Conservation (phyloP, 2,113 vertebrate species). For the Xenotilapia longispinis region DNA sequence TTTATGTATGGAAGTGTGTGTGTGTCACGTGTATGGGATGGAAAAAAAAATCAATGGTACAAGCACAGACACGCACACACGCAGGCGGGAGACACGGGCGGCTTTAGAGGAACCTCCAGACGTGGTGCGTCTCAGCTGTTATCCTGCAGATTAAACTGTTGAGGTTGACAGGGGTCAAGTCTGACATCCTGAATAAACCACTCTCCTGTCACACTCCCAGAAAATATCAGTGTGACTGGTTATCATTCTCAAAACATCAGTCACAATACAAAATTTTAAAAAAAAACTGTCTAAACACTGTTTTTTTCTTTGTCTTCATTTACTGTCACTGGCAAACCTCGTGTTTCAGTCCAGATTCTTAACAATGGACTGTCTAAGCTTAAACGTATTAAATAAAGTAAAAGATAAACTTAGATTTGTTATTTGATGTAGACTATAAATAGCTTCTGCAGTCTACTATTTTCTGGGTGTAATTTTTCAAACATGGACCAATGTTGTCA, state of each 20-base stretch:
- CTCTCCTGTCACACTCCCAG: conserved; percentile 10
- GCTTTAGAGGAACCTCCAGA: conserved; percentile 21
- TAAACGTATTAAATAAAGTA: not conserved
- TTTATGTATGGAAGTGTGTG: not conserved
- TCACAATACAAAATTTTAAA: rapidly evolving
- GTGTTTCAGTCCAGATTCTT: not conserved
- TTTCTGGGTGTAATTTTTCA: not conserved
- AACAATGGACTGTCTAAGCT: not conserved
- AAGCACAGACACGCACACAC: not conserved
- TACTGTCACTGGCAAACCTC: not conserved
- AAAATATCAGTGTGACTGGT: not conserved
- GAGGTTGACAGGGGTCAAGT: conserved; percentile 58
- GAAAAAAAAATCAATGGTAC: conserved; percentile 30
- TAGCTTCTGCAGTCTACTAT: not conserved
- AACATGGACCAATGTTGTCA: not conserved
- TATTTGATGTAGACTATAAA: not conserved
- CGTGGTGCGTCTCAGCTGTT: conserved; percentile 62
- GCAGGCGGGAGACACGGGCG: not conserved
- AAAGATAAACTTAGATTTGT: not conserved
- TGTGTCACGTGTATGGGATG: not conserved
- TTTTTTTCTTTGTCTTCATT: not conserved
- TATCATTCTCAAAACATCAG: not conserved
- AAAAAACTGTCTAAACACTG: not conserved
- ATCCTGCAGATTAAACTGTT: conserved; percentile 72
- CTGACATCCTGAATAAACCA: conserved; percentile 52